Percentiles rank a stretch among this genome's conserved stretches.
Conservation (phyloP, 2,888 invertebrate species). For the Eudasyphora cyanicolor region DNA sequence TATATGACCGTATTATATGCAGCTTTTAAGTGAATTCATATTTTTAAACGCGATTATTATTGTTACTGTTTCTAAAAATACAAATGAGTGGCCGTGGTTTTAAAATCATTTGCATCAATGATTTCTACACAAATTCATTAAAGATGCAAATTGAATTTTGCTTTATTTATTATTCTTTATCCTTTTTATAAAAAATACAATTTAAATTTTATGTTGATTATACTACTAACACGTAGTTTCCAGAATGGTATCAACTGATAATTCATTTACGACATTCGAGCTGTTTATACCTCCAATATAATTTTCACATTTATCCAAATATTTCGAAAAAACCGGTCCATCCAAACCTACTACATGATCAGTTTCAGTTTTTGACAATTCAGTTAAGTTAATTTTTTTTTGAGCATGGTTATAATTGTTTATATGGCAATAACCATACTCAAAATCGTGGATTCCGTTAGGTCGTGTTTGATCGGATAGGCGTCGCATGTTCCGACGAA, state of each 20-base stretch:
- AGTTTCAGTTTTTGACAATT: slow-evolving; percentile 52
- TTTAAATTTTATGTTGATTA: too few species aligned
- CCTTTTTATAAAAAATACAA: too few species aligned
- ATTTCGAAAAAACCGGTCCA: slow-evolving; percentile 70
- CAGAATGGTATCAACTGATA: slow-evolving; percentile 73
- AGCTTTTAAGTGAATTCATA: too few species aligned
- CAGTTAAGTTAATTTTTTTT: slow-evolving; percentile 66
- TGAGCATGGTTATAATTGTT: slow-evolving; percentile 55
- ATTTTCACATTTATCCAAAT: slow-evolving; percentile 69
- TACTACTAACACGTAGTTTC: slow-evolving; percentile 78
- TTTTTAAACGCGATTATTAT: too few species aligned
- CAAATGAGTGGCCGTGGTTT: too few species aligned
- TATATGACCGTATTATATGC: too few species aligned
- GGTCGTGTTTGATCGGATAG: slow-evolving; percentile 77
- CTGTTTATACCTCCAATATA: slow-evolving; percentile 52
- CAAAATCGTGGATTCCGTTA: background rate
- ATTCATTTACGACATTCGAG: slow-evolving; percentile 67
- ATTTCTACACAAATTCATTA: too few species aligned
- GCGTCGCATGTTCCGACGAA: slow-evolving; percentile 78
- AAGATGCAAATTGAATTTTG: too few species aligned
- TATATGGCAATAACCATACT: slow-evolving; percentile 18
- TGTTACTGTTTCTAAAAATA: too few species aligned
- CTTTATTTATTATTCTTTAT: too few species aligned
- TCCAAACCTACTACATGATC: background rate
- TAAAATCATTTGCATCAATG: too few species aligned